Conservation (phyloP, 2,797 vertebrate genomes). For the Arremon aurantiirostris region DNA sequence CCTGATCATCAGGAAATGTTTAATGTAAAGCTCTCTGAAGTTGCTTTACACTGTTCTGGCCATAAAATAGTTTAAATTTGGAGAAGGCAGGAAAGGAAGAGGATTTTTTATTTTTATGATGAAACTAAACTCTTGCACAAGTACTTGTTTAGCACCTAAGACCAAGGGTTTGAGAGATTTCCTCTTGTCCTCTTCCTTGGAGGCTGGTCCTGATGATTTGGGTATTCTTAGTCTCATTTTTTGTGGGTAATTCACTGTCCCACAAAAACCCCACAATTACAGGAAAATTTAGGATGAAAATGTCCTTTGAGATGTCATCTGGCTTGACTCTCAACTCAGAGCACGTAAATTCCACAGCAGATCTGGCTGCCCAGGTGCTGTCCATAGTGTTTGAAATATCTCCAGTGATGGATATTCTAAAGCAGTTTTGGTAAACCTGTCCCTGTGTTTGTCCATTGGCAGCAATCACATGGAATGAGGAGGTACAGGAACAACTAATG, state of each 20-base stretch:
- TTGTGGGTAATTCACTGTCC: not conserved
- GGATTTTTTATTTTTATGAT: rapidly evolving
- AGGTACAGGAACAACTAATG: not conserved
- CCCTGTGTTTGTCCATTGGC: not conserved
- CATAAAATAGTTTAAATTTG: not conserved
- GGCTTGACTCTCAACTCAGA: not conserved
- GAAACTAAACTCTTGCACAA: not conserved
- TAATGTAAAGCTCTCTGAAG: not conserved
- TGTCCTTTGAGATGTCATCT: not conserved
- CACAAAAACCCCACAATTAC: rapidly evolving
- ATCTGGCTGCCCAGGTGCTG: not conserved
- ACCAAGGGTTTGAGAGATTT: not conserved
- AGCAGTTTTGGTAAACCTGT: not conserved
- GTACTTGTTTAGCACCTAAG: not conserved
- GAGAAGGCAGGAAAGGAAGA: not conserved
- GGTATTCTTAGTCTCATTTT: not conserved
- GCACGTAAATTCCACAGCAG: not conserved
- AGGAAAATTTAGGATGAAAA: not conserved
- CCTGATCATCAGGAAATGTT: not conserved
- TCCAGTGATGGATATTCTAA: not conserved
- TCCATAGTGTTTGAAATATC: not conserved
- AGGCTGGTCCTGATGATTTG: not conserved
- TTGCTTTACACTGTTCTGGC: rapidly evolving
- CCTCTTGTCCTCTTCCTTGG: not conserved
- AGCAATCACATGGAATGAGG: not conserved